Base-by-base conservation (phyloP, 2,797 vertebrate genomes). In the Crocidura indochinensis region DNA sequence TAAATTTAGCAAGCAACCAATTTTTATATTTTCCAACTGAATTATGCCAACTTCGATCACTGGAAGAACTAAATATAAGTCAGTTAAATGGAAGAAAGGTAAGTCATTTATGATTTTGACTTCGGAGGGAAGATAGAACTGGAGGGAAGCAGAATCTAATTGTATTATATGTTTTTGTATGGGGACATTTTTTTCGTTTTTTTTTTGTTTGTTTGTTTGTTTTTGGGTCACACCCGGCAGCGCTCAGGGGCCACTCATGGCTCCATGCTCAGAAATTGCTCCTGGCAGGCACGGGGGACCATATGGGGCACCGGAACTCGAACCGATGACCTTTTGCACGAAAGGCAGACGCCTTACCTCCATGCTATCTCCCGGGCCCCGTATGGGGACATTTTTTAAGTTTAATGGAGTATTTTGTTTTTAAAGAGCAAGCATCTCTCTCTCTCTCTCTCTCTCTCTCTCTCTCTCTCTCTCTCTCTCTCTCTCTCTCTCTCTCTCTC, bases 11-110 rank as follows among this genome's bases (percentile, higher is more conserved):
- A 82, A 96, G 94, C 92, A 97, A 97, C 82, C 65, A 96, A 7
- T 97, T 98, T 95, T 74, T n/a, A 19, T 46, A 29, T 88, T 98
- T 98, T 95, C 97, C 97, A 91, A 68, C 29, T 90, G 97, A 98
- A 95, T 90, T 97, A 9, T 95, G 97, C 91, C 76, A 92, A 27
- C 95, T 97, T 80, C 71, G 78, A 8, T 96, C 92, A 4, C 88
- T 97, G 90, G 94, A 97, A 84, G 96, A 92, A 46, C 88, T 97
- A 73, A 90, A 90, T 38, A 71, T 97, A 29, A 96, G 88, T 84
- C 96, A 96, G 73, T 84, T 47, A 80, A 96, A 94, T 64, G 97
- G 97, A 47, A 51, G 49, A 60, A 98, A 97, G 97, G 97, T 97
- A 97, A 97, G 93, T 7, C 86, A 75, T 53, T 19, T 71, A 38